These are phyloP conservation scores for Carpatolechia fugitivella DNA, from an alignment of 2,888 invertebrate species.

Conservation along the genomic window DNA sequence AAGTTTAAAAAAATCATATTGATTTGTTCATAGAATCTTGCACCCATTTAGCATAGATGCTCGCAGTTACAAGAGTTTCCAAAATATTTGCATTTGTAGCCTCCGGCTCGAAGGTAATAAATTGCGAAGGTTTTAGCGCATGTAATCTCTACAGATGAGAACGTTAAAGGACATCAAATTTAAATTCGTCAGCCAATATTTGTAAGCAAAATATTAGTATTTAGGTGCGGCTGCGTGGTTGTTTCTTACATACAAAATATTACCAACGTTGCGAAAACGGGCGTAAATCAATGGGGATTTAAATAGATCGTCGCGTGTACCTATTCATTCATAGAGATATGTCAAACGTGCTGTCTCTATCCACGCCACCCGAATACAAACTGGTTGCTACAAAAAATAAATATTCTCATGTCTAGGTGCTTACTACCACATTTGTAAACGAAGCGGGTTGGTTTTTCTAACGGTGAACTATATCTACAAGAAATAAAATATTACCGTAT, in stretches of 20 bases:
- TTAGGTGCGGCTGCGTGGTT: conserved; percentile 7
- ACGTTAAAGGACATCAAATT: neutral
- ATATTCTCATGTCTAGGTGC: conserved; percentile 6
- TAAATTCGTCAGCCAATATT: neutral
- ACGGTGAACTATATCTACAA: too few relatives aligned
- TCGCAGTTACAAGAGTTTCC: too few relatives aligned
- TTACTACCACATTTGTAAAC: neutral
- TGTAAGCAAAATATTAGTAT: neutral
- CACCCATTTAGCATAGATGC: too few relatives aligned
- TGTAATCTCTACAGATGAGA: neutral
- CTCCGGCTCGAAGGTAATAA: neutral
- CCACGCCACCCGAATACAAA: conserved; percentile 27
- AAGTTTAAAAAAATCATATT: too few relatives aligned
- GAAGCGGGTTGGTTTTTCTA: neutral
- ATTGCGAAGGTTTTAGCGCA: neutral
- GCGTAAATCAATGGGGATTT: conserved; percentile 57
- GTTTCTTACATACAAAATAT: conserved; percentile 18
- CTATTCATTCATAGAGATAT: conserved; percentile 28
- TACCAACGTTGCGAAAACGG: conserved; percentile 35
- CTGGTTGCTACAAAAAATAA: conserved; percentile 18
- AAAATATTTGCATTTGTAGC: neutral
- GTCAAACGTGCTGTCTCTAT: conserved; percentile 23
- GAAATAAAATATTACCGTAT: too few relatives aligned
- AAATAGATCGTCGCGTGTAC: conserved; percentile 38
- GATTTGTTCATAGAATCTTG: too few relatives aligned